Evolutionary conservation across 2,888 invertebrate genomes (phyloP).

Genomic region (Lepetodrilus schrolli): DNA sequence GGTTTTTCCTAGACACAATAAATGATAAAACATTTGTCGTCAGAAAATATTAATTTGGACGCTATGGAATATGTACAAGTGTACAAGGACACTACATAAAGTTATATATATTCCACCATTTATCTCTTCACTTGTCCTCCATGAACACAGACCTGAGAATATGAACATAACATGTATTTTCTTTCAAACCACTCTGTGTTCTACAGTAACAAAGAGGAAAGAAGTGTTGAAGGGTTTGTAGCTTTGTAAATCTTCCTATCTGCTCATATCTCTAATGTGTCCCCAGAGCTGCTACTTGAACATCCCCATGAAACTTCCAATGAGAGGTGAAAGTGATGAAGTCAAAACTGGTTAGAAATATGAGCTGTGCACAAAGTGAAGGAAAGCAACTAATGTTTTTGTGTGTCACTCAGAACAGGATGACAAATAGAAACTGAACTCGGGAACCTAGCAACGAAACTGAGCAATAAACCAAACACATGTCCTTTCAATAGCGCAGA

Average conservation of each 20-base stretch:
- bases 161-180: neutral
- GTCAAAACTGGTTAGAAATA: neutral
- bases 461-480: too few relatives aligned
- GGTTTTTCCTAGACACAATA: too few relatives aligned
- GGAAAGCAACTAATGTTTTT: conserved; percentile 2
- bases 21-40: too few relatives aligned
- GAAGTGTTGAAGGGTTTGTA: neutral
- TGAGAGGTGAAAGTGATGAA: neutral
- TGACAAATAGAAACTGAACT: neutral
- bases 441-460: neutral
- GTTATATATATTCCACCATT: too few relatives aligned
- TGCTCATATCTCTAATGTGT: neutral
- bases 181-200: neutral
- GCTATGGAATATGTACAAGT: too few relatives aligned
- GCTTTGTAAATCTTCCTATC: conserved; percentile 8
- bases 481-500: too few relatives aligned
- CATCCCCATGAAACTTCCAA: neutral
- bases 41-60: too few relatives aligned
- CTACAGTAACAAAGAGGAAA: neutral
- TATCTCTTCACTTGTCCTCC: neutral
- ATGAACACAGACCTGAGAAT: neutral
- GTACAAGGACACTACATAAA: too few relatives aligned
- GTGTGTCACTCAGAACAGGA: neutral
- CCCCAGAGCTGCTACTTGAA: neutral
- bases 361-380: neutral